phyloP scores from a whole-genome alignment of 2,113 vertebrate species.

The Oncorhynchus tshawytscha region DNA sequence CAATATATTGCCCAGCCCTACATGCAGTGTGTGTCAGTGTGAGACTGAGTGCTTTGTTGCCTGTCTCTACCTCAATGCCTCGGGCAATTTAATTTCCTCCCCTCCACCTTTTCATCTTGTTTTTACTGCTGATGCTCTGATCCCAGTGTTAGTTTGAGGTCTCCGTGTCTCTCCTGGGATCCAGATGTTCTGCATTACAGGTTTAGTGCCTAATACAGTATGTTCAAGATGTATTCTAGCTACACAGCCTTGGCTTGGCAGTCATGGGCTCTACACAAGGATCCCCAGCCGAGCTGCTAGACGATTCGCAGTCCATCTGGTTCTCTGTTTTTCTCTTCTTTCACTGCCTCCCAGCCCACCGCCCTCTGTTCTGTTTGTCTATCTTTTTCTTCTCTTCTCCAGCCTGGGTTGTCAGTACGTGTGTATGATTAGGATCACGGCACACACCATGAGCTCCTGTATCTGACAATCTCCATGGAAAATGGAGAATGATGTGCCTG shows the following conservation, averaged over 20 bases:
- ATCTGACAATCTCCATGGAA: too few species aligned
- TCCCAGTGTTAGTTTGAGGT: conserved; percentile 27
- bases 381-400: conserved; percentile 19
- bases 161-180: conserved; percentile 13
- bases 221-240: conserved; percentile 34
- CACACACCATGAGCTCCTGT: too few species aligned
- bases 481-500: too few species aligned
- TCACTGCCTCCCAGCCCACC: conserved; percentile 19
- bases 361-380: not conserved
- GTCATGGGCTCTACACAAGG: not conserved
- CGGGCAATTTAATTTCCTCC: conserved; percentile 68
- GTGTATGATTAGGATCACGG: conserved; percentile 35
- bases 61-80: conserved; percentile 43
- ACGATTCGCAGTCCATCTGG: not conserved
- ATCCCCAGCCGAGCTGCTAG: conserved; percentile 7
- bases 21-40: too few species aligned
- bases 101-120: not conserved
- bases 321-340: conserved; percentile 6
- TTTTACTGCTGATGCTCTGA: conserved; percentile 52
- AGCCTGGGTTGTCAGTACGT: conserved; percentile 4
- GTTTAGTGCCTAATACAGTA: conserved; percentile 48
- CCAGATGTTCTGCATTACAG: conserved; percentile 50
- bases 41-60: conserved; percentile 1
- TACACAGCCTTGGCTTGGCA: not conserved
- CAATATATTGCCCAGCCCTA: too few species aligned